phyloP scores from a whole-genome alignment of 2,797 vertebrate species.

The Rhynchotus rufescens region DNA sequence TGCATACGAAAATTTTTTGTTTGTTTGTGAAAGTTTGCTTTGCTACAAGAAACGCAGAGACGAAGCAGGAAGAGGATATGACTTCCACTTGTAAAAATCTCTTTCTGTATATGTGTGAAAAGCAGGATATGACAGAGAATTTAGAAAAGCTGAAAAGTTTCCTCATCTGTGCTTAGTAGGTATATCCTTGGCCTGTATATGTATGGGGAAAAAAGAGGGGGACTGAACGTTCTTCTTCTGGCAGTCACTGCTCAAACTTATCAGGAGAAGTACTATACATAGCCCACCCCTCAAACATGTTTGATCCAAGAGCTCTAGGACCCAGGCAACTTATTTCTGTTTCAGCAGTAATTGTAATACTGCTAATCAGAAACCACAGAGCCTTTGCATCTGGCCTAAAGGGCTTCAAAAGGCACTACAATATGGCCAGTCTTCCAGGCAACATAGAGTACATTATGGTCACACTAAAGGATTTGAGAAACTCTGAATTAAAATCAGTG shows the following conservation, averaged over 20 bases:
- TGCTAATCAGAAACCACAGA: not conserved
- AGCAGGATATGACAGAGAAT: not conserved
- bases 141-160: not conserved
- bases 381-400: not conserved
- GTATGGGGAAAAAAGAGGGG: not conserved
- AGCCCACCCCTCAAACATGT: rapidly evolving
- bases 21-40: not conserved
- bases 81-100: not conserved
- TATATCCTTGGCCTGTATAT: not conserved
- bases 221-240: not conserved
- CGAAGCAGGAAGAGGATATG: not conserved
- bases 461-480: not conserved
- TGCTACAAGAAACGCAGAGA: not conserved
- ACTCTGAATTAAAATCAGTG: not conserved
- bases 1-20: not conserved
- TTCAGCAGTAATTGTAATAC: not conserved
- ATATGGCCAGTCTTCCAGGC: rapidly evolving
- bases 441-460: rapidly evolving
- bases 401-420: not conserved
- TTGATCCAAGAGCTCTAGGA: not conserved
- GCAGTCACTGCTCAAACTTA: rapidly evolving
- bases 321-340: not conserved
- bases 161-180: rapidly evolving
- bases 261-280: not conserved
- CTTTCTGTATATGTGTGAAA: not conserved